Base-by-base conservation (phyloP, 2,888 invertebrate species). In the Euplexia lucipara region DNA sequence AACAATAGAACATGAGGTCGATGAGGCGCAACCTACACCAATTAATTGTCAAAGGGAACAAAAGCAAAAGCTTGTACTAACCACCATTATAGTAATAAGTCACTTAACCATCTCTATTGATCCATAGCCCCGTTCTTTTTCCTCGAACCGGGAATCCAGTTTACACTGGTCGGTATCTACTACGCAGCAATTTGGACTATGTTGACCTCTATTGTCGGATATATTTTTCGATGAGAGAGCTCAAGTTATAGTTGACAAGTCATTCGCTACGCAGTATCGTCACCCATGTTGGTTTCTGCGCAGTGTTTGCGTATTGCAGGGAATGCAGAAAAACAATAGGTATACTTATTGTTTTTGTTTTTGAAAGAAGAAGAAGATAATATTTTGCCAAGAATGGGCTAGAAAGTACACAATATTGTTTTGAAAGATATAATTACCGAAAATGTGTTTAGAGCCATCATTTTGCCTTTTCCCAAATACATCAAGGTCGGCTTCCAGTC, bases 251-350 rank as follows among this genome's bases (percentile, higher is more conserved):
- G 10, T 73, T 64, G 48, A 10, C 34, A 49, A 16, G 12, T 44
- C 35, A 4, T 10, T n/a, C 18, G 32, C 26, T 63, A 72, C 64
- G 66, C 58, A 70, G 60, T 69, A 63, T 58, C 34, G 71, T 71
- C 81, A 78, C 78, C 75, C 65, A 63, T 70, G 52, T 81, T 37
- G 18, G 49, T 66, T 58, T 67, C 57, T 69, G 48, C 74, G 78
- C 53, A 75, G 57, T 61, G 42, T 49, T 54, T 16, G 32, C 45
- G 26, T 58, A 47, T 12, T 37, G 20, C 44, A 79, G 66, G 45
- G 30, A 64, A 49, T 37, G n/a, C 65, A 74, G 73, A 57, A 65
- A 53, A 48, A 41, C 47, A 42, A 66, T 41, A n/a, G 20, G 10
- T 20, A 20, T 42, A 56, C 30, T 34, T 41, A 12, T 3, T 10